Evolutionary conservation across 2,888 invertebrate genomes (phyloP), one percentile per base, ranked within the genome.

Genomic region (Teleiodes luculella): DNA sequence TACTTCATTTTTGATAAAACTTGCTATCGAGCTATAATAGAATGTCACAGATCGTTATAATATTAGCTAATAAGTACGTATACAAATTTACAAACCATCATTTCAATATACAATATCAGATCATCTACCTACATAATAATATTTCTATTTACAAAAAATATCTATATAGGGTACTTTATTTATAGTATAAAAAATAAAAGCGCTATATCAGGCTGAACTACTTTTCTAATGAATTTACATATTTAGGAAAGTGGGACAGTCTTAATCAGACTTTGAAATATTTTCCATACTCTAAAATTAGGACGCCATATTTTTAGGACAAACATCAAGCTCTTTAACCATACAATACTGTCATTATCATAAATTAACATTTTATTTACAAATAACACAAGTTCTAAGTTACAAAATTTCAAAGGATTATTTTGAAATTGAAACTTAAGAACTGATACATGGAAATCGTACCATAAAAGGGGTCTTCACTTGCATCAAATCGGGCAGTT

Each of bases 311-410:
- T 60, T 64, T 67, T 65, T 63, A 58, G 60, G 72, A 66, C 68
- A 70, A 66, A 62, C 62, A 65, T 72, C 62, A 71, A 65, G 65
- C 62, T 64, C 68, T 53, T 57, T 58, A 64, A 63, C 56, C 60
- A 57, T 63, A 71, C 70, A 82, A 85, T 82, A 83, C 80, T 81
- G 80, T 78, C 77, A 82, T 83, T 83, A 83, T 78, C 77, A 82
- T 83, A 85, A 83, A 79, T 83, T 79, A 81, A 70, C 64, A 62
- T 45, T 60, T 56, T 83, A 82, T 83, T 76, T 83, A 83, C 82
- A 84, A 72, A 60, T 66, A 72, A 76, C 63, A 73, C 64, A 67
- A 63, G 57, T 62, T 61, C 58, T 68, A 74, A 69, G 69, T 68
- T 68, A 70, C 68, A 72, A 57, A 66, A 72, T 70, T 72, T 68